Conservation (phyloP, 2,113 vertebrate genomes). For the Salminus brasiliensis region DNA sequence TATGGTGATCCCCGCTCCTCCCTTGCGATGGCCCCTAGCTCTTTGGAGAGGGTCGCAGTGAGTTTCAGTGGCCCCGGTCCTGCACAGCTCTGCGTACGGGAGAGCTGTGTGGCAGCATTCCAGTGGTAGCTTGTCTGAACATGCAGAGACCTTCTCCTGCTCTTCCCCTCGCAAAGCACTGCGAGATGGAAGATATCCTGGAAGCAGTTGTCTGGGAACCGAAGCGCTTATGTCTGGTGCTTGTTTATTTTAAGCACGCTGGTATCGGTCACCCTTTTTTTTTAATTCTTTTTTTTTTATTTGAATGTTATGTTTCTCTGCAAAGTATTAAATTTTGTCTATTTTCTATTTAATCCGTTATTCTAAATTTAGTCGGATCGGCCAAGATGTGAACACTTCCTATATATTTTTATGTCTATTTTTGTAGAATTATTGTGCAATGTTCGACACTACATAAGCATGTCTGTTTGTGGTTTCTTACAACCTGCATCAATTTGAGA, state of each 20-base stretch:
- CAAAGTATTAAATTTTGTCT: too few relatives aligned
- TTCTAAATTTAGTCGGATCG: too few relatives aligned
- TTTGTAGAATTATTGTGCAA: too few relatives aligned
- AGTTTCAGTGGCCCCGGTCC: not conserved
- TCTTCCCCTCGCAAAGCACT: not conserved
- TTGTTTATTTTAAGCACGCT: not conserved
- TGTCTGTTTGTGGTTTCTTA: too few relatives aligned
- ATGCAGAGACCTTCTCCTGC: constrained; percentile 12
- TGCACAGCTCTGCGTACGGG: not conserved
- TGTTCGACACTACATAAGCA: too few relatives aligned
- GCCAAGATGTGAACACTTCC: too few relatives aligned
- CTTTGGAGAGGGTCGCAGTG: not conserved
- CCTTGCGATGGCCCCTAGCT: constrained; percentile 14
- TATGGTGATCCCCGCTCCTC: constrained; percentile 25
- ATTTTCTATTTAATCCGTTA: too few relatives aligned
- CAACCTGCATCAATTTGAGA: too few relatives aligned
- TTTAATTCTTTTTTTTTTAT: too few relatives aligned
- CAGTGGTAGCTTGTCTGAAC: constrained; percentile 39
- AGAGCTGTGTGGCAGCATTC: constrained; percentile 43
- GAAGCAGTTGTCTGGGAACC: not conserved
- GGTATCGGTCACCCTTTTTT: too few relatives aligned
- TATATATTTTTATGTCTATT: too few relatives aligned
- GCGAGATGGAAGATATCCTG: not conserved
- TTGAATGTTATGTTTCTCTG: too few relatives aligned
- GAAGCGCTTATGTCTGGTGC: not conserved